Evolutionary conservation across 37 sponge, comb jelly and placozoan genomes (phyloP).

Genomic region (Ianthella basta): DNA sequence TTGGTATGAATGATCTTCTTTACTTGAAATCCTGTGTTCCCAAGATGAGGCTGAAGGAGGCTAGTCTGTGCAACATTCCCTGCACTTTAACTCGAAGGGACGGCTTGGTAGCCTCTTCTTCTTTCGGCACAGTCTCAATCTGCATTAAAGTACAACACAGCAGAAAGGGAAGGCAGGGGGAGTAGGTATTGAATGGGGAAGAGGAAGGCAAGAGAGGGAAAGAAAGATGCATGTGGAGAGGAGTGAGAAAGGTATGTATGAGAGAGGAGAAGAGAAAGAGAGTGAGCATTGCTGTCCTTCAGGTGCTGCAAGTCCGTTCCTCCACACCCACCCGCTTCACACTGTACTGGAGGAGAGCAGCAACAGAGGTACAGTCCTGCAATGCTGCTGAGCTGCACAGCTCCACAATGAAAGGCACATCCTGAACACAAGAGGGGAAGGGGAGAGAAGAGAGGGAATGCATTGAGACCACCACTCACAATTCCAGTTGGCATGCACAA

Average conservation of each 20-base stretch:
- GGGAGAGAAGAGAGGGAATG: too few species aligned
- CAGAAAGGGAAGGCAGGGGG: too few species aligned
- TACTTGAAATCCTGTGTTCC: conserved; percentile 1
- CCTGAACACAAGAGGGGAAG: not conserved
- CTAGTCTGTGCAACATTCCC: conserved; percentile 6
- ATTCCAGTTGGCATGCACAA: too few species aligned
- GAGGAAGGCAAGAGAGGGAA: too few species aligned
- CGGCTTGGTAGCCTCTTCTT: not conserved
- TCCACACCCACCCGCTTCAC: conserved; percentile 3
- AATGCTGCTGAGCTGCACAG: not conserved
- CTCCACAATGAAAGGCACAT: not conserved
- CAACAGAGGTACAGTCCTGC: not conserved
- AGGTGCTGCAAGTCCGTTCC: not conserved
- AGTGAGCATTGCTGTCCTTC: too few species aligned
- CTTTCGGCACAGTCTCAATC: too few species aligned
- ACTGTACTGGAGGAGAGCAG: not conserved
- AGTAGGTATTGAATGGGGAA: too few species aligned
- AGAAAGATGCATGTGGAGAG: too few species aligned
- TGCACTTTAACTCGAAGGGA: not conserved
- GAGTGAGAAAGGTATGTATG: too few species aligned
- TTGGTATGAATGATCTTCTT: not conserved
- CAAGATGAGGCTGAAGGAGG: not conserved
- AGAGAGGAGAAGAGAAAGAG: too few species aligned
- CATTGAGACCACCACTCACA: too few species aligned
- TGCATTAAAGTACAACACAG: too few species aligned